Percentiles rank a stretch among this genome's conserved stretches.
Conservation (phyloP, 2,797 vertebrate species). For the Eupleurogrammus muticus region DNA sequence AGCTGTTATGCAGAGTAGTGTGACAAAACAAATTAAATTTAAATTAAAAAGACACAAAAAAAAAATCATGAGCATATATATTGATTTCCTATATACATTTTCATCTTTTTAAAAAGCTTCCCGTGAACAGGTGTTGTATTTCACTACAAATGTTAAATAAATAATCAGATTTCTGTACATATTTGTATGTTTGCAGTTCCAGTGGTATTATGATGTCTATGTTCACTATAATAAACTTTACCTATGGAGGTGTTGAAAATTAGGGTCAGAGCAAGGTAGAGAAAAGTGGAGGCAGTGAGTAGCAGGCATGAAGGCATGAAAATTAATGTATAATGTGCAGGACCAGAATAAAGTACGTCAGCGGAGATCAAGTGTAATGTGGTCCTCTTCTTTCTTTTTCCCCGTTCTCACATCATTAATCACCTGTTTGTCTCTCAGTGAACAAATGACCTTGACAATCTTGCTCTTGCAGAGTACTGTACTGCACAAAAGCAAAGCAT, state of each 20-base stretch:
- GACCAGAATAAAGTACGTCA: conserved; percentile 55
- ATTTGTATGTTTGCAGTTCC: too few species aligned
- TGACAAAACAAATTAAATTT: too few species aligned
- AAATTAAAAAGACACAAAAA: too few species aligned
- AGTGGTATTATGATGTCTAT: too few species aligned
- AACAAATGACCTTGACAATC: conserved; percentile 41
- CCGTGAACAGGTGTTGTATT: too few species aligned
- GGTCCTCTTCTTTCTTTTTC: conserved; percentile 36
- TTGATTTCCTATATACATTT: too few species aligned
- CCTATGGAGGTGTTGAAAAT: conserved; percentile 4
- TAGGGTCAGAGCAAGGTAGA: conserved; percentile 7
- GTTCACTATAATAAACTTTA: neutral
- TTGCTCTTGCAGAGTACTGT: conserved; percentile 9
- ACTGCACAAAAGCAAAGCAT: neutral
- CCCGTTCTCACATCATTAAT: neutral
- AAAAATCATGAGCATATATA: too few species aligned
- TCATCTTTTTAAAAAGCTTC: too few species aligned
- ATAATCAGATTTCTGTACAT: too few species aligned
- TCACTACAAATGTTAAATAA: too few species aligned
- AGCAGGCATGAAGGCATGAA: neutral
- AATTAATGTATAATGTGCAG: conserved; percentile 48
- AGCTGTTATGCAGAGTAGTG: conserved; percentile 42
- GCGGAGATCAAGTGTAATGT: conserved; percentile 48
- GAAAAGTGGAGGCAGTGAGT: neutral
- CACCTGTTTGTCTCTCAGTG: conserved; percentile 19